These are phyloP conservation scores for Hippocampus abdominalis DNA, from an alignment of 2,113 vertebrate genomes.

Conservation along the genomic window DNA sequence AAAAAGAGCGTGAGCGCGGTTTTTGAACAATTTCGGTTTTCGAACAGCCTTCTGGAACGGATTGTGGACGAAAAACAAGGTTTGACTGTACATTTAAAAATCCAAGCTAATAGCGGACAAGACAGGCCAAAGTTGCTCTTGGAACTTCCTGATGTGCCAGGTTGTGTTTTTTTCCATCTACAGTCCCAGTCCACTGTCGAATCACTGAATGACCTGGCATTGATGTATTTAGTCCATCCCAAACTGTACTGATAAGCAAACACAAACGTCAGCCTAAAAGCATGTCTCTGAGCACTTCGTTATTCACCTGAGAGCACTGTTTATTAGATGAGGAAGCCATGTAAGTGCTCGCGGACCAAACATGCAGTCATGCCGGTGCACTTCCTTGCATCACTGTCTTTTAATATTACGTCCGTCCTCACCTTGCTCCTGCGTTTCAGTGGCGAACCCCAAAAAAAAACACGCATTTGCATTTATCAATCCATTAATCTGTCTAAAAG, in stretches of 20 bases:
- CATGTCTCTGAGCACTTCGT: conserved; percentile 22
- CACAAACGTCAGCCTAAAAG: conserved; percentile 22
- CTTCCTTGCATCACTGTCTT: conserved; percentile 3
- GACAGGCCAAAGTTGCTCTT: no score
- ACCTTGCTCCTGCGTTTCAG: conserved; percentile 12
- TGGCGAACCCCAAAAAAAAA: conserved; percentile 5
- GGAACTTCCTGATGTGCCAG: no score
- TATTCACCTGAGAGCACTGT: conserved; percentile 31
- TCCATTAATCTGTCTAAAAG: conserved; percentile 39
- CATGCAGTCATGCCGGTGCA: conserved; percentile 1
- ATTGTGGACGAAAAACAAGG: no score
- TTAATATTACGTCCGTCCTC: conserved; percentile 20
- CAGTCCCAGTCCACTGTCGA: background rate
- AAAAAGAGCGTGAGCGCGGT: no score
- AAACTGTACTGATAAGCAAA: conserved; percentile 26
- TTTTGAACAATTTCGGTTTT: no score
- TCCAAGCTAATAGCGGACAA: no score
- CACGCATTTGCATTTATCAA: conserved; percentile 46
- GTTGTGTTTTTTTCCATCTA: no score
- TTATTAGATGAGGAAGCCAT: conserved; percentile 23
- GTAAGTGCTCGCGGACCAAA: conserved; percentile 18
- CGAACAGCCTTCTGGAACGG: no score
- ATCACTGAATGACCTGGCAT: background rate
- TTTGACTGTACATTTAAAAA: no score
- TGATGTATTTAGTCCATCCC: background rate